Evolutionary conservation across 2,113 vertebrate genomes (phyloP).

Genomic region (Nesogale talazaci): DNA sequence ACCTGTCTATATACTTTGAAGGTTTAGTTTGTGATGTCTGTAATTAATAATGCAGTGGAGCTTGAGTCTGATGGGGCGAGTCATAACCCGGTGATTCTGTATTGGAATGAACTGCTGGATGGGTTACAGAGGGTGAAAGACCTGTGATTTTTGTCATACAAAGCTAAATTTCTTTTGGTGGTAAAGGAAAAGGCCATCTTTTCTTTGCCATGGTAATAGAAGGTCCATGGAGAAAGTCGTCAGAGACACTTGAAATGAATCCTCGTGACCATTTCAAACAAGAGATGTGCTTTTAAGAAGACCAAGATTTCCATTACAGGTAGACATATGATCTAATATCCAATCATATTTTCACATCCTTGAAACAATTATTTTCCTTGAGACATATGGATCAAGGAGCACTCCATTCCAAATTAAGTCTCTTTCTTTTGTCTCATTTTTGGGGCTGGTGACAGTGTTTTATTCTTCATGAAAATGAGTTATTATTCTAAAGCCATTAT

Average conservation of each 20-base stretch:
- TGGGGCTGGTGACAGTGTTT: background rate
- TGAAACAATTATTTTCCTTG: background rate
- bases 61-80: background rate
- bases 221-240: background rate
- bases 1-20: background rate
- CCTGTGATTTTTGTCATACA: background rate
- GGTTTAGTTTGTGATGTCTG: background rate
- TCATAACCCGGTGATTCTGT: background rate
- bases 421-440: background rate
- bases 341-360: background rate
- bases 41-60: background rate
- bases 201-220: background rate
- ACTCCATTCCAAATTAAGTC: background rate
- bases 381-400: background rate
- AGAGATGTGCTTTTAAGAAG: background rate
- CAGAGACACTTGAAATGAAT: background rate
- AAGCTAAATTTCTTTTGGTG: background rate
- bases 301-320: background rate
- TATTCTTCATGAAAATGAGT: constrained; percentile 12
- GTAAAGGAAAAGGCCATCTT: background rate
- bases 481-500: background rate
- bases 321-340: background rate
- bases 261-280: background rate
- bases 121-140: background rate
- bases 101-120: background rate